Percentiles rank a stretch among this genome's conserved stretches.
phyloP scores from a whole-genome alignment of 2,888 invertebrate species.

The Plebejus melissa region DNA sequence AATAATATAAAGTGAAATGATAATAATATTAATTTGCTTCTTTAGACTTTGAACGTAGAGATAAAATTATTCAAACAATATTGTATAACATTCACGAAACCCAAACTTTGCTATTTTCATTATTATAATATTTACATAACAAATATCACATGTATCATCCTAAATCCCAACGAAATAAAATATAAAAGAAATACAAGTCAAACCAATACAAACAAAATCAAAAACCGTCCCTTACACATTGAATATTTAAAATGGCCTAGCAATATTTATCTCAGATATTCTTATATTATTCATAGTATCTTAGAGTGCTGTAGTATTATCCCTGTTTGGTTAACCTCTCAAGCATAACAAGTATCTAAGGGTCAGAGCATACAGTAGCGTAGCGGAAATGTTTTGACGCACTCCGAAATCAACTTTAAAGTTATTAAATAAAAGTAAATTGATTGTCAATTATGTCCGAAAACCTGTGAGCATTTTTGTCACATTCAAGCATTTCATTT shows the following conservation, averaged over 20 bases:
- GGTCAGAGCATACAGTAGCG: neutral
- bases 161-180: neutral
- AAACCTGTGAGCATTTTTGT: neutral
- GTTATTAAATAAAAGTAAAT: neutral
- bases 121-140: neutral
- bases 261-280: constrained; percentile 33
- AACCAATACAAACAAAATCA: constrained; percentile 13
- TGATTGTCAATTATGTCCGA: too few relatives aligned
- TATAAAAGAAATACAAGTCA: neutral
- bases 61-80: neutral
- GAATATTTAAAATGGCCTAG: constrained; percentile 22
- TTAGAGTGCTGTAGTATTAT: constrained; percentile 36
- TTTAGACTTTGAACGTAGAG: neutral
- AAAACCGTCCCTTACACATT: neutral
- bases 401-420: neutral
- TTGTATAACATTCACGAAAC: neutral
- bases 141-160: neutral
- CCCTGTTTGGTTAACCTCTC: constrained; percentile 43
- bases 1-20: neutral
- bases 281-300: constrained; percentile 21
- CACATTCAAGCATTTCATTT: neutral
- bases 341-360: constrained; percentile 42
- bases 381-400: neutral
- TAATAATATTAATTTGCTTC: too few relatives aligned
- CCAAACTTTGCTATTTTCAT: neutral